These are phyloP conservation scores for Neuroterus valhalla DNA, from an alignment of 1,140 invertebrate genomes.

Conservation along the genomic window DNA sequence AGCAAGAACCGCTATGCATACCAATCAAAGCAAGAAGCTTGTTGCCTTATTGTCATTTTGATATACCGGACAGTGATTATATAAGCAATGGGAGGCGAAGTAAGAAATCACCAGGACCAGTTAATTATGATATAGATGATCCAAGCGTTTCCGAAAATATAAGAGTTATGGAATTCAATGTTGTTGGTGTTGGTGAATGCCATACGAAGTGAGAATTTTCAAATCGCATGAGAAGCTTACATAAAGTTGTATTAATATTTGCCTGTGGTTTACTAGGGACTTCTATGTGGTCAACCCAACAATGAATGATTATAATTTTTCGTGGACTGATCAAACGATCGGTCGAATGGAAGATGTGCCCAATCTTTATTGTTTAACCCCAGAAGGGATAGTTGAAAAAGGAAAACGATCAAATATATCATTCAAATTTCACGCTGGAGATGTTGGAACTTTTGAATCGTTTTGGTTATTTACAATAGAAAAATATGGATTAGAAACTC, in stretches of 20 bases:
- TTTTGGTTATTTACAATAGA: conserved; percentile 71
- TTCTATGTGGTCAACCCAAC: conserved; percentile 71
- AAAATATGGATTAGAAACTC: conserved; percentile 62
- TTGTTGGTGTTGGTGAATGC: conserved; percentile 69
- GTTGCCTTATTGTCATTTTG: conserved; percentile 76
- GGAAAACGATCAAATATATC: conserved; percentile 60
- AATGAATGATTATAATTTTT: conserved; percentile 63
- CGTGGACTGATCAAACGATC: conserved; percentile 58
- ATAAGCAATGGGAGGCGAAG: conserved; percentile 70
- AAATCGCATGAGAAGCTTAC: no score
- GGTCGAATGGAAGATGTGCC: conserved; percentile 48
- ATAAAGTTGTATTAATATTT: no score
- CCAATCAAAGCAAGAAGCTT: conserved; percentile 63
- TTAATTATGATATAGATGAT: conserved; percentile 49
- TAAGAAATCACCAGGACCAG: conserved; percentile 47
- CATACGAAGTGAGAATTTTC: conserved; percentile 51
- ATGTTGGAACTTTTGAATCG: conserved; percentile 68
- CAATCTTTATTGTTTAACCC: conserved; percentile 64
- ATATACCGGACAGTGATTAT: conserved; percentile 75
- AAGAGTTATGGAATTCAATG: conserved; percentile 74
- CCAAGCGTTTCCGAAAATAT: conserved; percentile 64
- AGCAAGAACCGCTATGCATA: conserved; percentile 47
- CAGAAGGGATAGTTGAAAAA: conserved; percentile 61
- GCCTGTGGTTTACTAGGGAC: conserved; percentile 47
- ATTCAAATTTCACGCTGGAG: conserved; percentile 68